Evolutionary conservation across 1,140 invertebrate species (phyloP), one percentile per base, ranked within the genome.

Genomic region (Lasioglossum albipes): DNA sequence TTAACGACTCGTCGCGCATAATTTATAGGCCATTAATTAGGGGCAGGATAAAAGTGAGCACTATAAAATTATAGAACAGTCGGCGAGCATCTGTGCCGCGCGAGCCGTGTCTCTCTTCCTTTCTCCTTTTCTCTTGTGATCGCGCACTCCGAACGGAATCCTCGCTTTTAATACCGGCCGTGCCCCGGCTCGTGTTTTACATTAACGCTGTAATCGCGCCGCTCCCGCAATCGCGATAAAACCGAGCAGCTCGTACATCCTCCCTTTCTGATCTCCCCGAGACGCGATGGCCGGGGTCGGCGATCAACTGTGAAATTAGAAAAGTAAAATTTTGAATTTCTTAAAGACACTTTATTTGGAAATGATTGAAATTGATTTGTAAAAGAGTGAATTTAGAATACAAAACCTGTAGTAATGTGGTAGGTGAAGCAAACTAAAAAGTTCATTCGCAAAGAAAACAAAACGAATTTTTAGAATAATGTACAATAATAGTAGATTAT

Each of bases 11-110:
- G 90, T 90, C 89, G 90, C 85, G 73, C 84, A 79, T 88, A 89
- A 91, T 91, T 91, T 91, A 91, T 89, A 88, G 85, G 84, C 88
- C 88, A 91, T 92, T 91, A 92, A 92, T 92, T 92, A 92, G 74
- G 82, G 84, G 69, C 57, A 82, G 86, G 86, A 81, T 89, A 88
- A 89, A 90, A 90, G 88, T 89, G 84, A 89, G 82, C 87, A 66
- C 86, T 89, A 89, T 91, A 91, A 91, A 91, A 91, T 91, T 91
- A 88, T 91, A 89, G 86, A 91, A 91, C 85, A 88, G 86, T 88
- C 87, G 70, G 74, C 67, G 69, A 71, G 76, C 75, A 70, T 81
- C 67, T 67, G 74, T 75, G 74, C 42, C 73, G 66, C 70, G 73
- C 73, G 68, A 54, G 52, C 52, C 52, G 5, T 45, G 5, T 45